A percentile compares a stretch with the other conserved stretches of the same genome.
Evolutionary conservation across 2,888 invertebrate species (phyloP).

Genomic region (Dicyrtoma fusca): DNA sequence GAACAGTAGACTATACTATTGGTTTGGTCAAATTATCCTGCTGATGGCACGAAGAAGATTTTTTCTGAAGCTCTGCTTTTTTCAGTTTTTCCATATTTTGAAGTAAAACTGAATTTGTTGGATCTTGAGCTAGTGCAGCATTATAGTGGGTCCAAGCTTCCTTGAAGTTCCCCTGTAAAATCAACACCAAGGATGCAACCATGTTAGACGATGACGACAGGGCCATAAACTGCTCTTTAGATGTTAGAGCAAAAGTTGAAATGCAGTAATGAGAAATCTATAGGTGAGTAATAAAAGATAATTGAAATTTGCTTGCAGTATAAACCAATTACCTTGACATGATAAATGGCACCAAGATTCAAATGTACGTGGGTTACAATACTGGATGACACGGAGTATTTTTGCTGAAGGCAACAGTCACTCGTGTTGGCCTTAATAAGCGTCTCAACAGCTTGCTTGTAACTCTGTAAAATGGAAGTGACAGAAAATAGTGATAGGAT

Average conservation of each 20-base stretch:
- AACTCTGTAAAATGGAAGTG: slow-evolving; percentile 44
- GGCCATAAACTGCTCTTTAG: too few relatives aligned
- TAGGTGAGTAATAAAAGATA: neutral
- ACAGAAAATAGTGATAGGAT: neutral
- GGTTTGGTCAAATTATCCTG: slow-evolving; percentile 32
- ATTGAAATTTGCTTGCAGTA: neutral
- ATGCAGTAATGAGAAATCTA: neutral
- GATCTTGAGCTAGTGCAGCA: slow-evolving; percentile 51
- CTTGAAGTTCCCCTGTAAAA: slow-evolving; percentile 50
- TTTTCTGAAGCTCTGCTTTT: slow-evolving; percentile 54
- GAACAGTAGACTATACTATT: slow-evolving; percentile 18
- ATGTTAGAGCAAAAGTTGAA: neutral
- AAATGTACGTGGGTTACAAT: slow-evolving; percentile 54
- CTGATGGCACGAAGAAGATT: slow-evolving; percentile 45
- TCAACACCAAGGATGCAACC: neutral
- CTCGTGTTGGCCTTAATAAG: slow-evolving; percentile 42
- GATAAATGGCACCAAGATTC: slow-evolving; percentile 55
- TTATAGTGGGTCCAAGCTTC: slow-evolving; percentile 55
- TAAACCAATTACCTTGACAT: slow-evolving; percentile 48
- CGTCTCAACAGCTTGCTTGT: slow-evolving; percentile 51
- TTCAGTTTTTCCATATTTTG: slow-evolving; percentile 54
- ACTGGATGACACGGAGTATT: slow-evolving; percentile 43
- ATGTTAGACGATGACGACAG: too few relatives aligned
- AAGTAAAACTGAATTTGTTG: slow-evolving; percentile 51
- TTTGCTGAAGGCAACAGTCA: slow-evolving; percentile 49